Conservation (phyloP, 2,888 invertebrate species). For the Tuberolachnus salignus region DNA sequence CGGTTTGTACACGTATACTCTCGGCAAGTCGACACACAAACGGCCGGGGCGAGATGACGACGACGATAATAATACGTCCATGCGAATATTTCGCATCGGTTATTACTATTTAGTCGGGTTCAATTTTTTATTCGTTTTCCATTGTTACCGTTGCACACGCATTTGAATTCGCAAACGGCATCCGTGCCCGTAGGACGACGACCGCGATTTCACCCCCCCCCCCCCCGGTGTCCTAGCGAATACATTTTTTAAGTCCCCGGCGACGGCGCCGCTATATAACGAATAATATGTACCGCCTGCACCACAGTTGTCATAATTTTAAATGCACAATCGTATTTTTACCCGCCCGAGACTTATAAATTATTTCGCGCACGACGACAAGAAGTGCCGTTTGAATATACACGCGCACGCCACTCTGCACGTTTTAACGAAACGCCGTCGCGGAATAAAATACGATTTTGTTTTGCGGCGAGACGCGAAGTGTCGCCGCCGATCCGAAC, state of each 20-base stretch:
- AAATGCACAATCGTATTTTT: slow-evolving; percentile 33
- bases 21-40: too few species aligned
- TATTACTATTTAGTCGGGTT: too few species aligned
- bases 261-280: background rate
- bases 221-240: background rate
- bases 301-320: background rate
- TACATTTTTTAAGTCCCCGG: slow-evolving; percentile 3
- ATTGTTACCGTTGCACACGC: too few species aligned
- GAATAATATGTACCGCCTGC: background rate
- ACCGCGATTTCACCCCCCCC: too few species aligned
- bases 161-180: too few species aligned
- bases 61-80: too few species aligned
- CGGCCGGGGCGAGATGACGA: too few species aligned
- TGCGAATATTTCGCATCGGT: too few species aligned
- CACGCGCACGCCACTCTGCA: background rate
- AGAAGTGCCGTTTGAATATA: slow-evolving; percentile 11
- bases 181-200: too few species aligned
- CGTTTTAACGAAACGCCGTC: background rate
- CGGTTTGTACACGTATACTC: too few species aligned
- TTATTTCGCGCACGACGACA: slow-evolving; percentile 4
- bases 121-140: too few species aligned
- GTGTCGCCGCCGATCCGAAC: too few species aligned
- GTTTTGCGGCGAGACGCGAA: background rate
- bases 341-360: slow-evolving; percentile 7
- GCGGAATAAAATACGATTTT: slow-evolving; percentile 10